Evolutionary conservation across 2,113 vertebrate species (phyloP), one percentile per base, ranked within the genome.

Genomic region (Zosterops pallidus): DNA sequence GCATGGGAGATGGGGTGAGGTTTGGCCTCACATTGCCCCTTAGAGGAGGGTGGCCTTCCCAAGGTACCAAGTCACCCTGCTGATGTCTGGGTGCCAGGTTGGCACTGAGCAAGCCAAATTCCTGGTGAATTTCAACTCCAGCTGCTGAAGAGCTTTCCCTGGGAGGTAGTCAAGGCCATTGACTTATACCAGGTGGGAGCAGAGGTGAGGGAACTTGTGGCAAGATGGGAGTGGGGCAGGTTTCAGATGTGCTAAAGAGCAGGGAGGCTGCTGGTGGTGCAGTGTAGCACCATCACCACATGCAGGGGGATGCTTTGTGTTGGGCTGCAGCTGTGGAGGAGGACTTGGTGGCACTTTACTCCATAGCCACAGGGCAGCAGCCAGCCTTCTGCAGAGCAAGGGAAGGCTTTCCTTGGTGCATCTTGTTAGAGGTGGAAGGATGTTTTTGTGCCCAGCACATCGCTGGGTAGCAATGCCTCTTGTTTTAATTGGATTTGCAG

Each of bases 401-500:
- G 52, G 14, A 0, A 1, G 5, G 35, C 12, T 39, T 25, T 31
- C 10, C 5, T 9, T 13, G 68, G 22, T 7, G 57, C 29, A 25
- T 41, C 31, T 1, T 3, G 39, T 63, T 24, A 15, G 77, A 67
- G 52, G 22, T 26, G 14, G 35, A 56, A 29, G 72, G 25, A 33
- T 46, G 18, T 56, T 83, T 49, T 13, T 57, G 64, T 63, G 80
- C 80, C 87, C 80, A 33, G 80, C 71, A 12, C 88, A 63, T 83
- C 12, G 18, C 80, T 14, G 80, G 39, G 18, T 22, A n/a, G 64
- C 90, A 6, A 62, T 3, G 60, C 90, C 74, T 91, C 55, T 79
- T 68, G 52, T 50, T 97, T 91, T 91, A 83, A 72, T 52, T 86
- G 75, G 80, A 22, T 96, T 89, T 92, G 74, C 86, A 68, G 71